Evolutionary conservation across 2,888 invertebrate species (phyloP).

Genomic region (Chrysina gloriosa): DNA sequence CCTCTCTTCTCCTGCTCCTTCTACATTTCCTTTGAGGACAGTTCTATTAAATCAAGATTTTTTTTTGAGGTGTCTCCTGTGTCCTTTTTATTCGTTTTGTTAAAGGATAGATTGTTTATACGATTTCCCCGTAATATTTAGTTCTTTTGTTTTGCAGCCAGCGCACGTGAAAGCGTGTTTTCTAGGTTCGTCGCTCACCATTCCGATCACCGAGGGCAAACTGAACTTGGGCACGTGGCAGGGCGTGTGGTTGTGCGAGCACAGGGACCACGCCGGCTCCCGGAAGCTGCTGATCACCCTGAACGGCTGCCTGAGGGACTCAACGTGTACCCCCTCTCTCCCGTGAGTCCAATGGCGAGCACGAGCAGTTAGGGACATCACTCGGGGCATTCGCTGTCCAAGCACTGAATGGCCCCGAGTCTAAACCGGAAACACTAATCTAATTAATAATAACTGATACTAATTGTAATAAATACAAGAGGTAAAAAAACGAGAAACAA

Average conservation of each 20-base stretch:
- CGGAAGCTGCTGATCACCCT: slow-evolving; percentile 86
- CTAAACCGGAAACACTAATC: slow-evolving; percentile 48
- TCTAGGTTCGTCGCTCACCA: slow-evolving; percentile 93
- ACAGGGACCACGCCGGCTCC: slow-evolving; percentile 95
- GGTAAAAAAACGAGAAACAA: neutral
- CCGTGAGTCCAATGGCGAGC: slow-evolving; percentile 86
- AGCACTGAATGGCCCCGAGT: slow-evolving; percentile 65
- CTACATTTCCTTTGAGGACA: too few relatives aligned
- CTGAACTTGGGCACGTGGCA: slow-evolving; percentile 97
- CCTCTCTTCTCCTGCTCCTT: too few relatives aligned
- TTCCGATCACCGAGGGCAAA: slow-evolving; percentile 96
- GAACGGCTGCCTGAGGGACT: slow-evolving; percentile 90
- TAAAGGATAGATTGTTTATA: too few relatives aligned
- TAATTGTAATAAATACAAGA: slow-evolving; percentile 3
- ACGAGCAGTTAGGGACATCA: slow-evolving; percentile 91
- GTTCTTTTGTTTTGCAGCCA: slow-evolving; percentile 74
- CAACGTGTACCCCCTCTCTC: slow-evolving; percentile 89
- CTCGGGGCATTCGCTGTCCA: slow-evolving; percentile 66
- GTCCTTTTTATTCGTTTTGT: too few relatives aligned
- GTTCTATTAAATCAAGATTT: too few relatives aligned
- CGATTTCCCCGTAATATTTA: neutral
- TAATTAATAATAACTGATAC: slow-evolving; percentile 35
- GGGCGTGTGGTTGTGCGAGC: slow-evolving; percentile 98
- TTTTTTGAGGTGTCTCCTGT: too few relatives aligned
- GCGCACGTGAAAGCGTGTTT: slow-evolving; percentile 98